phyloP scores from a whole-genome alignment of 2,888 invertebrate genomes.

The Hirtodrosophila histrioides region DNA sequence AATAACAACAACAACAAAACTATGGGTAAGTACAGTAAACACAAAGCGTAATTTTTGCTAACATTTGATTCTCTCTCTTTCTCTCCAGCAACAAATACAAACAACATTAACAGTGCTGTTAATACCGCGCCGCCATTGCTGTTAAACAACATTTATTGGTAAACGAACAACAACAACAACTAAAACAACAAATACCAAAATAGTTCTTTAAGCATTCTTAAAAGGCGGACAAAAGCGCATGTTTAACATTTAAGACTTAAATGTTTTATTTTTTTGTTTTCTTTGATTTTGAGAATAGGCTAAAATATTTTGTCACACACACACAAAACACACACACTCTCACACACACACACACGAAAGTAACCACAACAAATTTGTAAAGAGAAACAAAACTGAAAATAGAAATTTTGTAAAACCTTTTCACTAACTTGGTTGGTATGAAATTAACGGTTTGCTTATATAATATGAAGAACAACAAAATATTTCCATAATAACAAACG shows the following conservation, averaged over 20 bases:
- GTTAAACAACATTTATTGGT: conserved; percentile 17
- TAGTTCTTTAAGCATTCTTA: conserved; percentile 35
- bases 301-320: conserved; percentile 34
- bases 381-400: conserved; percentile 14
- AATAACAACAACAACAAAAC: conserved; percentile 23
- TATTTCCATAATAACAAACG: conserved; percentile 44
- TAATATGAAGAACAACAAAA: conserved; percentile 51
- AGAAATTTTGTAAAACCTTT: conserved; percentile 52
- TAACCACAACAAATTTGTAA: conserved; percentile 20
- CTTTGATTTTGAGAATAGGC: conserved; percentile 27
- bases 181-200: conserved; percentile 1
- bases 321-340: conserved; percentile 13
- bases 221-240: not conserved
- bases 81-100: not conserved
- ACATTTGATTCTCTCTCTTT: not conserved
- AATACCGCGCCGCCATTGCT: conserved; percentile 25
- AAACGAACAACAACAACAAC: not conserved
- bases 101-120: conserved; percentile 8
- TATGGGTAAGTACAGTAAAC: conserved; percentile 27
- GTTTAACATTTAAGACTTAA: conserved; percentile 34
- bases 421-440: conserved; percentile 74
- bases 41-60: no score
- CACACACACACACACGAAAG: conserved; percentile 12
- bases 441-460: conserved; percentile 77
- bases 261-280: conserved; percentile 23